Evolutionary conservation across 2,797 vertebrate genomes (phyloP), one percentile per base, ranked within the genome.

Genomic region (Danio jaintianensis): DNA sequence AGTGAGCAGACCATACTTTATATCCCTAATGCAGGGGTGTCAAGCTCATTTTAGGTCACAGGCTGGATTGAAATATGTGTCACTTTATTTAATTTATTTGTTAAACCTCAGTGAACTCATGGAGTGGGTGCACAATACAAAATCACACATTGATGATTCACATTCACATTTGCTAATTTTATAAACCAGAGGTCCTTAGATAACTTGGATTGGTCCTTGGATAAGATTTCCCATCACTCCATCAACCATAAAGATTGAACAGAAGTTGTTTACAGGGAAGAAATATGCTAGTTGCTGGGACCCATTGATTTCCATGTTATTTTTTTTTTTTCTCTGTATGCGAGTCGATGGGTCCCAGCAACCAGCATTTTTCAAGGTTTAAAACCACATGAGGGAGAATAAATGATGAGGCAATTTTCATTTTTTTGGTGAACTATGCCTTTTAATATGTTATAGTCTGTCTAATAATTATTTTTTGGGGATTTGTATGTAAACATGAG

Each of bases 1-100:
- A 79, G 78, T 64, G 75, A 55, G 58, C 56, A 38, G 52, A 66
- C 79, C 58, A 6, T 73, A 9, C 52, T 72, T 64, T 80, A 42
- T 48, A 55, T 40, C 22, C 20, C 7, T 75, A 42, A 63, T 36
- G n/a, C 61, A 22, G 48, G 36, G 56, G 29, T 75, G 73, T 63
- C 59, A 62, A 48, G 22, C 58, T 75, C 29, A 63, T 50, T 62
- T 75, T 63, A 75, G 45, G 47, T 52, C 59, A 75, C 5, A 0
- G 58, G 43, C 56, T 55, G 40, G 36, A 75, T 50, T 75, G 42
- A 20, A 47, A 16, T 75, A 40, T 7, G 47, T 0, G 2, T 38
- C 7, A 36, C 6, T 61, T 58, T 45, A 11, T 58, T 50, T 7
- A 1, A 6, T 52, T 11, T 50, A 4, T 66, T 47, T 42, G n/a